Evolutionary conservation across 2,797 vertebrate genomes (phyloP).

Genomic region (Microctenopoma steveboyesi): DNA sequence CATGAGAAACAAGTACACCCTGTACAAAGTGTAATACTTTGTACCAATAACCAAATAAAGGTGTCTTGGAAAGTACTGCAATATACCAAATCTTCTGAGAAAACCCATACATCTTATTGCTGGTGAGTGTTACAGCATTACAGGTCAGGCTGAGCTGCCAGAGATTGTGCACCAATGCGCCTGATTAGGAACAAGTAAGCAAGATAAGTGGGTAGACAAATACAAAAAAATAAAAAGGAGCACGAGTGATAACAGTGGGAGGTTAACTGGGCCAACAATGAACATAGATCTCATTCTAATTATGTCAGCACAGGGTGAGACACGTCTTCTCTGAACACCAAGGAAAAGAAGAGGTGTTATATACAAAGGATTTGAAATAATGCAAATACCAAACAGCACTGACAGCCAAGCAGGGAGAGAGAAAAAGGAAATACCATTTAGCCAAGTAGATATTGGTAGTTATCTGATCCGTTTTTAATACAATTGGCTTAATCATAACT

Average conservation of each 20-base stretch:
- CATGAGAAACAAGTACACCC: conserved; percentile 26
- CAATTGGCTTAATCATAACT: conserved; percentile 18
- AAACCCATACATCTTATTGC: conserved; percentile 13
- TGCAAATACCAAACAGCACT: conserved; percentile 48
- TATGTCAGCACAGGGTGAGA: conserved; percentile 53
- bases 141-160: conserved; percentile 28
- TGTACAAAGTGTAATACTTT: conserved; percentile 10
- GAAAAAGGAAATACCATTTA: conserved; percentile 16
- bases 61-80: conserved; percentile 37
- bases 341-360: conserved; percentile 51
- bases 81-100: conserved; percentile 29
- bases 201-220: conserved; percentile 52
- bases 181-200: conserved; percentile 42
- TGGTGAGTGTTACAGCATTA: conserved; percentile 5
- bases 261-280: conserved; percentile 53
- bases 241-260: conserved; percentile 51
- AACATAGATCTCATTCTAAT: conserved; percentile 68
- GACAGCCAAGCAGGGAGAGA: conserved; percentile 27
- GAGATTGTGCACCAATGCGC: conserved; percentile 4
- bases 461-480: conserved; percentile 7
- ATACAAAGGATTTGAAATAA: conserved; percentile 59
- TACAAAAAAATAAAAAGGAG: conserved; percentile 23
- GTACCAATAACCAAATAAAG: conserved; percentile 15
- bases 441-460: conserved; percentile 21
- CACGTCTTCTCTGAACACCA: conserved; percentile 46